Percentiles rank a stretch among this genome's conserved stretches.
phyloP scores from a whole-genome alignment of 2,113 vertebrate species.

The Nothocercus julius region DNA sequence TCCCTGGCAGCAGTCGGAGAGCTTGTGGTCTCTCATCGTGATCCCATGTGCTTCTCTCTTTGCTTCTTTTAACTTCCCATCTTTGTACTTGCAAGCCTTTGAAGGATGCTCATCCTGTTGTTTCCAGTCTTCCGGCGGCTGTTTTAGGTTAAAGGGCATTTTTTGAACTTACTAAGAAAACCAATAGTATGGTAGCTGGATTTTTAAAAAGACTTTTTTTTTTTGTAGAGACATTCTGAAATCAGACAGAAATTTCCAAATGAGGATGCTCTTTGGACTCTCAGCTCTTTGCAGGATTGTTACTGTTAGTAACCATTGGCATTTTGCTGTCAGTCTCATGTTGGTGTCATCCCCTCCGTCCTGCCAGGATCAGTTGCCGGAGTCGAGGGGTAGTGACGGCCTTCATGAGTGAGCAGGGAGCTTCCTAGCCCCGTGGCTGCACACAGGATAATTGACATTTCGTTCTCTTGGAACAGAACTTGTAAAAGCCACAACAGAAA shows the following conservation, averaged over 20 bases:
- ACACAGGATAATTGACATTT: background rate
- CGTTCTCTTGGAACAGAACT: slow-evolving; percentile 7
- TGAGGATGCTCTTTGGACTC: background rate
- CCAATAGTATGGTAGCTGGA: background rate
- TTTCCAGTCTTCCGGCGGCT: background rate
- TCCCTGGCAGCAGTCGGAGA: background rate
- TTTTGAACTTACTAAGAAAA: background rate
- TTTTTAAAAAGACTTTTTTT: background rate
- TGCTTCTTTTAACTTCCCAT: background rate
- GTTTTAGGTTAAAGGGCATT: background rate
- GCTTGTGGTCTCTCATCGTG: background rate
- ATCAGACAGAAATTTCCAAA: background rate
- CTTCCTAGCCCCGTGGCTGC: background rate
- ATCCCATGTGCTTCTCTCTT: background rate
- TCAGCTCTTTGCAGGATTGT: background rate
- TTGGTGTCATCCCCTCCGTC: background rate
- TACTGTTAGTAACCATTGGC: background rate
- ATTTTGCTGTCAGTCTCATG: background rate
- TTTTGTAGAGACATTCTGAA: background rate
- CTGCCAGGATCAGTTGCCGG: background rate
- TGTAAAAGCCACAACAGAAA: background rate
- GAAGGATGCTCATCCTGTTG: background rate
- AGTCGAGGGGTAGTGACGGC: background rate
- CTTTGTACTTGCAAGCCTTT: background rate
- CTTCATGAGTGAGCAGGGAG: background rate